Evolutionary conservation across 92 coral and sea anemone species (phyloP), one percentile per base, ranked within the genome.

Genomic region (Virgularia gustaviana): DNA sequence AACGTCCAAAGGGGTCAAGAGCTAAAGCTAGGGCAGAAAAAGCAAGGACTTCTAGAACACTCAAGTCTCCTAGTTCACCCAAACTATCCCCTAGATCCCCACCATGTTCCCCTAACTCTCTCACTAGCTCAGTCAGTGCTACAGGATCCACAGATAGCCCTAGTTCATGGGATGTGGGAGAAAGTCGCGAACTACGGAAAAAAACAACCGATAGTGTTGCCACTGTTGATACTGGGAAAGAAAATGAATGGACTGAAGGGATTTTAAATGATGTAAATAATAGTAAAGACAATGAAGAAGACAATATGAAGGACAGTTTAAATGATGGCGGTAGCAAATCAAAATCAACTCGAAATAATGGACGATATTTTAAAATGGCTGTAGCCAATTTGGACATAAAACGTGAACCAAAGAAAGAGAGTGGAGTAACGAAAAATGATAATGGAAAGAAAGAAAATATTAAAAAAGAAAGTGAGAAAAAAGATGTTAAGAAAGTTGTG

Each of bases 401-500:
- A 32, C 49, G 8, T 45, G 52, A 59, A 20, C 67, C 1, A 70
- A 32, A 22, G 27, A 56, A 0, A 56, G 47, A 75, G 45, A 64
- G 49, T 15, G 5, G 27, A 38, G 60, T 64, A 63, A 43, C 68
- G 44, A 29, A 44, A 53, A 35, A 15, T 0, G 83, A 56, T 54
- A 58, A 32, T 42, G 36, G 49, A 42, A 44, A 60, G n/a, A 74
- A 75, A 28, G 56, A 56, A 39, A 57, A 75, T 36, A 56, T 61
- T 42, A 83, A 72, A 36, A 22, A 49, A 16, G 56, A 76, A 20
- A 82, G 75, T 9, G 88, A 65, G 65, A 63, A 72, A 42, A 59
- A 60, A 52, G 32, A 79, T 19, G 78, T 47, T 2, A 80, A 78
- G 4, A 65, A 53, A 27, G 36, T 36, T 27, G 62, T 58, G 32